A percentile compares a stretch with the other conserved stretches of the same genome.
phyloP scores from a whole-genome alignment of 2,888 invertebrate species.

The Ochropacha duplaris region DNA sequence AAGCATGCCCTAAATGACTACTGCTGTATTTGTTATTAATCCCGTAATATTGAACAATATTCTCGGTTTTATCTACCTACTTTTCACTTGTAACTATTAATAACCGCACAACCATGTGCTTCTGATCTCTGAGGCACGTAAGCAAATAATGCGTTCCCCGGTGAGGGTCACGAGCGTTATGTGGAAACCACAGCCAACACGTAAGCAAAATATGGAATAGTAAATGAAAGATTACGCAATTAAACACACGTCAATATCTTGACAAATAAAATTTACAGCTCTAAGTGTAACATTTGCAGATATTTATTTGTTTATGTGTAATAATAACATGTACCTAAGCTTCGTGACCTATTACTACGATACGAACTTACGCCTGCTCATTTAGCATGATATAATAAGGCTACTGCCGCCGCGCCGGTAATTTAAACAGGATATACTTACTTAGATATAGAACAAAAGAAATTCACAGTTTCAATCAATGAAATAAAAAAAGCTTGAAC shows the following conservation, averaged over 20 bases:
- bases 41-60: no score
- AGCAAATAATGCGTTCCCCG: conserved; percentile 35
- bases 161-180: conserved; percentile 75
- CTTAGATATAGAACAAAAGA: conserved; percentile 57
- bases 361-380: conserved; percentile 24
- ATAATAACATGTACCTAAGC: conserved; percentile 13
- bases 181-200: conserved; percentile 77
- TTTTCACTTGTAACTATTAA: conserved; percentile 19
- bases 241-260: conserved; percentile 56
- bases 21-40: not conserved
- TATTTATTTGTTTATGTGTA: conserved; percentile 26
- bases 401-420: conserved; percentile 68
- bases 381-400: conserved; percentile 32
- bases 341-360: conserved; percentile 44
- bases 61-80: no score
- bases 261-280: conserved; percentile 16
- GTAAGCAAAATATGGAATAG: conserved; percentile 77
- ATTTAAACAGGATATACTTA: conserved; percentile 55
- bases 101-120: conserved; percentile 44
- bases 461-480: conserved; percentile 45
- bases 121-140: conserved; percentile 41
- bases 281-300: conserved; percentile 14
- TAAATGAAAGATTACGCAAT: conserved; percentile 81
- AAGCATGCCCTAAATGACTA: not conserved
- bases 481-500: conserved; percentile 50